Base-by-base conservation (phyloP, 2,888 invertebrate species). In the Apotomis betuletana region DNA sequence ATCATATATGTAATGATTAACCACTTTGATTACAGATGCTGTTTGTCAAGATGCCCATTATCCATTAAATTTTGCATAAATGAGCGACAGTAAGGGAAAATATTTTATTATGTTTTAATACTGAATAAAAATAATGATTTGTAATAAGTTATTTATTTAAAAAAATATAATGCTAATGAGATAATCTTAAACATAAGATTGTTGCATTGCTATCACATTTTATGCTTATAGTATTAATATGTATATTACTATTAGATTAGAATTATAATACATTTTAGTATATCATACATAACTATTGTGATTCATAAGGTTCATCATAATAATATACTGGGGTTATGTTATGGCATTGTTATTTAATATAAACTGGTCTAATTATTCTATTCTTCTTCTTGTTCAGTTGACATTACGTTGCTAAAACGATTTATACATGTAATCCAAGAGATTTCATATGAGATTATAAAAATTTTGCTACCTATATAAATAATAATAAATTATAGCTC, bases 1-100 rank as follows among this genome's bases (percentile, higher is more conserved):
- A 27, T 27, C 27, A 27, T 27, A 27, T 27, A 27, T 27, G 27
- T 27, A 27, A 27, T 27, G 27, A 27, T 27, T 27, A 27, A 27
- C 2, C 27, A 27, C 27, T 70, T 69, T 74, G 65, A 59, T 91
- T 91, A 78, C 91, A 92, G 92, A 86, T 91, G 87, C 83, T 92
- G 81, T 84, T 83, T 62, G 90, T 92, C 73, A 92, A 90, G 79
- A 92, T 92, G 92, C 92, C 92, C 59, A 88, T 88, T 12, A 87
- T 91, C 59, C 85, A 88, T 75, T 92, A 83, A 74, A 67, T 54
- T 15, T 0, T 74, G 54, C 9, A 2, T 8, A 38, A 36, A 13
- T 12, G 52, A 27, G 49, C 5, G 41, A n/a, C 6, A 15, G 3
- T 5, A n/a, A 12, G 13, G 27, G 8, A 62, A 44, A 49, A 54